Evolutionary conservation across 2,113 vertebrate species (phyloP), one percentile per base, ranked within the genome.

Genomic region (Ceyx cyanopectus): DNA sequence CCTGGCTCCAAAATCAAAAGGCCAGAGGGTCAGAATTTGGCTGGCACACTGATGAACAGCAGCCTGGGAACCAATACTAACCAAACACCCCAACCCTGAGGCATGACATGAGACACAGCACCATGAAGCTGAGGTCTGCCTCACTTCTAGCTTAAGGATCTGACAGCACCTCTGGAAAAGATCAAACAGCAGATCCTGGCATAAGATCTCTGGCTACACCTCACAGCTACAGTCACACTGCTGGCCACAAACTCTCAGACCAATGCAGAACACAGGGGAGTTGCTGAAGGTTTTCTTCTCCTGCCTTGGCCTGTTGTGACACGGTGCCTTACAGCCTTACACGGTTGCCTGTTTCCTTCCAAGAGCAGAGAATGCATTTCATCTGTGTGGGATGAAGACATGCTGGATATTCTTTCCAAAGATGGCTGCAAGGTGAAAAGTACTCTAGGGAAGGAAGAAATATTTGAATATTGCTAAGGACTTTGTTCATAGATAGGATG

Each of bases 301-400:
- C 84, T 85, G 70, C 85, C 63, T 87, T 94, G 72, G 80, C 6
- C 48, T 7, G 3, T 27, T 80, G 63, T 80, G 84, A 89, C 70
- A 67, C 2, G 56, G 85, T 53, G 75, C 68, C 56, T 92, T 72
- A 58, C 70, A 90, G 22, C 0, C 0, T 79, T 75, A 51, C 77
- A 69, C 0, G 0, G 60, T 18, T 89, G 78, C 63, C 67, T 56
- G 30, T 43, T 91, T 76, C 72, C 72, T 93, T 89, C 68, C 65
- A 74, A 89, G 68, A 68, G 45, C 43, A 82, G 56, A 75, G 63
- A 89, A 89, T 48, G n/a, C 67, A 60, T 67, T 85, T 87, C 43
- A 15, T 34, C 91, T 89, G 72, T 45, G 75, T 87, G 89, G 85
- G 79, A 91, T 85, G 79, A 89, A 85, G 81, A 53, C 89, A 83